Conservation (phyloP, 2,113 vertebrate species). For the Piaya cayana region DNA sequence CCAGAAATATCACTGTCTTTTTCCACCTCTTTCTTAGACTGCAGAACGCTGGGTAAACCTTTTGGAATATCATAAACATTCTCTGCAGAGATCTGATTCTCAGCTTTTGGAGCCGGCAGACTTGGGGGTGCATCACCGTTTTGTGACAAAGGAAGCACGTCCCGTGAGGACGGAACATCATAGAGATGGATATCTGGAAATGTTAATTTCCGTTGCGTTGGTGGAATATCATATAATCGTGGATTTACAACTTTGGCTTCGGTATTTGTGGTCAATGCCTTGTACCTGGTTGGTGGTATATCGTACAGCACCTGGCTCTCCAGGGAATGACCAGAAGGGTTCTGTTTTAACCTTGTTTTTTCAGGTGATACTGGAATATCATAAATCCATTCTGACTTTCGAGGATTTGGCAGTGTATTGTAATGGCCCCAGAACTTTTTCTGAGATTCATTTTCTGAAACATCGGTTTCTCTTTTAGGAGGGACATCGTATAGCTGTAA, state of each 20-base stretch:
- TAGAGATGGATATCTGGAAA: conserved; percentile 43
- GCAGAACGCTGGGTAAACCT: neutral
- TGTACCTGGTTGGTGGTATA: conserved; percentile 49
- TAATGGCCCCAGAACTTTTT: conserved; percentile 50
- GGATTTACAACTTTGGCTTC: neutral
- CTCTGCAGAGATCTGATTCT: conserved; percentile 60
- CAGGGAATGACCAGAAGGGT: neutral
- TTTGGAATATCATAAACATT: conserved; percentile 79
- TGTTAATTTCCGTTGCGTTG: conserved; percentile 1
- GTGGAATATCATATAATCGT: conserved; percentile 27
- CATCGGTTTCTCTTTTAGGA: conserved; percentile 66
- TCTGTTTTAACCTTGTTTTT: conserved; percentile 36
- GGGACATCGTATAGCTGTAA: conserved; percentile 80
- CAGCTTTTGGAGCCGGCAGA: conserved; percentile 62
- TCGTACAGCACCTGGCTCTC: conserved; percentile 42
- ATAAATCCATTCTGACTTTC: conserved; percentile 86
- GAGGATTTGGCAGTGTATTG: conserved; percentile 79
- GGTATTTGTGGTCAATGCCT: neutral
- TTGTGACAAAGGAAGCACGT: neutral
- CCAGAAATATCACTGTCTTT: neutral
- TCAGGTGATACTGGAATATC: conserved; percentile 80
- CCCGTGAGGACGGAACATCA: conserved; percentile 35
- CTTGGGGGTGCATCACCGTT: neutral
- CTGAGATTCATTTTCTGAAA: conserved; percentile 49
- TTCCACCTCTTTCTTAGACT: neutral